These are phyloP conservation scores for Cephus sareptanus DNA, from an alignment of 2,888 invertebrate species.

Conservation along the genomic window DNA sequence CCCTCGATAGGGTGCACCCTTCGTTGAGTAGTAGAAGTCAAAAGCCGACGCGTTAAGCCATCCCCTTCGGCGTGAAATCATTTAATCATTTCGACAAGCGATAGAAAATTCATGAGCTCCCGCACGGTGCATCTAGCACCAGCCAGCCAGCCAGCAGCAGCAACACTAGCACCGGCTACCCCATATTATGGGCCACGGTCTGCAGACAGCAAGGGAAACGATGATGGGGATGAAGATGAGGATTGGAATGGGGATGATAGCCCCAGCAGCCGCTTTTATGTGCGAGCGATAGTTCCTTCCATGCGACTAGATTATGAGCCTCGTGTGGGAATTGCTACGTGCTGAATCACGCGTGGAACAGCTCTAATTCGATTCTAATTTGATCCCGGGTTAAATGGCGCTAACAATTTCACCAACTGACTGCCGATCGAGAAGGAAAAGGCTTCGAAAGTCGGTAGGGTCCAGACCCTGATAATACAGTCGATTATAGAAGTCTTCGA, in stretches of 20 bases:
- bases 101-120: conserved; percentile 59
- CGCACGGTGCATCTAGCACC: neutral
- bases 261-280: conserved; percentile 26
- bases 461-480: neutral
- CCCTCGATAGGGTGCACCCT: conserved; percentile 16
- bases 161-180: conserved; percentile 17
- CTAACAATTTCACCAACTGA: neutral
- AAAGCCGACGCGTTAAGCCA: conserved; percentile 34
- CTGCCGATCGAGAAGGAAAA: neutral
- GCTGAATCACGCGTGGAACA: conserved; percentile 49
- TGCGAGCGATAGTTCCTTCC: conserved; percentile 37
- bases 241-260: conserved; percentile 1
- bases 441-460: neutral
- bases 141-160: neutral
- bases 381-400: conserved; percentile 30
- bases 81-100: conserved; percentile 53
- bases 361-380: conserved; percentile 63
- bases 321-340: conserved; percentile 36
- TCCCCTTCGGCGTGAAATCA: conserved; percentile 36
- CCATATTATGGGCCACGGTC: conserved; percentile 23
- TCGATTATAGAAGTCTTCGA: neutral
- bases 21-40: conserved; percentile 41
- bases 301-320: conserved; percentile 35
- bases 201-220: neutral
- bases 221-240: neutral